A percentile compares a stretch with the other conserved stretches of the same genome.
These are phyloP conservation scores for Dromas ardeola DNA, from an alignment of 2,113 vertebrate species.

Conservation along the genomic window DNA sequence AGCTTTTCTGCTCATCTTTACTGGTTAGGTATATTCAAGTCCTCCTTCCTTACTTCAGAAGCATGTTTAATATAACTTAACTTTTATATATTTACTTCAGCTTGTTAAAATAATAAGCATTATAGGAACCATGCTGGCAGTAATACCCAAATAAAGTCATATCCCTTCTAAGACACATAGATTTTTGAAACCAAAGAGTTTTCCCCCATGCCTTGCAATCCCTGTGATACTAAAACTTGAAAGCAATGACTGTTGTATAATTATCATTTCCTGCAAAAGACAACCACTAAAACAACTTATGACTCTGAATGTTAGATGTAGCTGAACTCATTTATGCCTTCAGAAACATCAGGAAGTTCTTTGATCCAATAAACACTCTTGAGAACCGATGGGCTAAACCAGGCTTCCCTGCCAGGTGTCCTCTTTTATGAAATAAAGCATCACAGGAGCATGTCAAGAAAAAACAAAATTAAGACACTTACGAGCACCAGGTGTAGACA, in stretches of 20 bases:
- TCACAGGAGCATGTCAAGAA: not conserved
- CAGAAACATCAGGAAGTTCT: constrained; percentile 32
- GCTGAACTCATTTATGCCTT: not conserved
- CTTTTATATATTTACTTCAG: not conserved
- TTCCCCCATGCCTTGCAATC: not conserved
- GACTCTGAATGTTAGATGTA: not conserved
- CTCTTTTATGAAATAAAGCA: not conserved
- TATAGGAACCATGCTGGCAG: not conserved
- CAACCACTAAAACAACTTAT: not conserved
- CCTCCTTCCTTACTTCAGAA: not conserved
- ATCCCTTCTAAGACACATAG: not conserved
- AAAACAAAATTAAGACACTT: constrained; percentile 26
- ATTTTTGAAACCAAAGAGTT: not conserved
- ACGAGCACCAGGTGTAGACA: not conserved
- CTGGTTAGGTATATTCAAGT: not conserved
- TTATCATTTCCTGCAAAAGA: not conserved
- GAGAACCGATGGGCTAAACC: not conserved
- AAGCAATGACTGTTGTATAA: not conserved
- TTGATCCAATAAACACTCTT: not conserved
- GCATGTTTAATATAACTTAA: not conserved
- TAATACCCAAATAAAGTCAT: not conserved
- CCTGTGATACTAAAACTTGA: not conserved
- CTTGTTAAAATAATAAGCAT: not conserved
- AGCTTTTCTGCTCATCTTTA: not conserved
- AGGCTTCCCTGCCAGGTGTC: constrained; percentile 4